A percentile compares a stretch with the other conserved stretches of the same genome.
Evolutionary conservation across 2,113 vertebrate genomes (phyloP).

Genomic region (Caloenas nicobarica): DNA sequence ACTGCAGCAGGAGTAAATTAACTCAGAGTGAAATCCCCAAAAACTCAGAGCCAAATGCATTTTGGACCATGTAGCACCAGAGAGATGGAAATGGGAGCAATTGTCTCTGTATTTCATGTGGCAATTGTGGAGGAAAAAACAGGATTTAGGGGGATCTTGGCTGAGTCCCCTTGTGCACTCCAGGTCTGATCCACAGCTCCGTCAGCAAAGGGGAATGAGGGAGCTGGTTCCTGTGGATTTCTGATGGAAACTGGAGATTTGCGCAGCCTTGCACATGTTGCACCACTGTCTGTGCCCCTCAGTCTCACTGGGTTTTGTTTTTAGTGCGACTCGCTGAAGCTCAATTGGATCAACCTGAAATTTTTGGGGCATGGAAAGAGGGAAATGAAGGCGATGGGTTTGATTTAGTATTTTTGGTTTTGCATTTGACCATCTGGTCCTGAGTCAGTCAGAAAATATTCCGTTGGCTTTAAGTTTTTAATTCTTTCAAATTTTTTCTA

Average conservation of each 20-base stretch:
- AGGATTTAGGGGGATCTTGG: neutral
- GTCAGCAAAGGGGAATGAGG: accelerated
- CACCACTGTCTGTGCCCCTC: accelerated
- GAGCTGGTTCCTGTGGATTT: neutral
- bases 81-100: neutral
- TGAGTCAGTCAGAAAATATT: conserved; percentile 43
- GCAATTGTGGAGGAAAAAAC: neutral
- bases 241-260: neutral
- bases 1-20: neutral
- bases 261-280: accelerated
- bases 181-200: neutral
- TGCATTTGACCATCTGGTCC: neutral
- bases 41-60: accelerated
- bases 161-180: neutral
- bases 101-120: neutral
- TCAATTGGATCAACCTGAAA: neutral
- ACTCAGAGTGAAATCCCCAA: neutral
- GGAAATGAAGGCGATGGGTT: neutral
- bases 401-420: neutral
- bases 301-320: neutral
- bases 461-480: neutral
- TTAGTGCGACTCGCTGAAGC: neutral
- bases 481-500: neutral
- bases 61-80: accelerated
- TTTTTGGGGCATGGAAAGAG: neutral